A percentile compares a stretch with the other conserved stretches of the same genome.
These are phyloP conservation scores for Watsonalla binaria DNA, from an alignment of 2,888 invertebrate genomes.

Conservation along the genomic window DNA sequence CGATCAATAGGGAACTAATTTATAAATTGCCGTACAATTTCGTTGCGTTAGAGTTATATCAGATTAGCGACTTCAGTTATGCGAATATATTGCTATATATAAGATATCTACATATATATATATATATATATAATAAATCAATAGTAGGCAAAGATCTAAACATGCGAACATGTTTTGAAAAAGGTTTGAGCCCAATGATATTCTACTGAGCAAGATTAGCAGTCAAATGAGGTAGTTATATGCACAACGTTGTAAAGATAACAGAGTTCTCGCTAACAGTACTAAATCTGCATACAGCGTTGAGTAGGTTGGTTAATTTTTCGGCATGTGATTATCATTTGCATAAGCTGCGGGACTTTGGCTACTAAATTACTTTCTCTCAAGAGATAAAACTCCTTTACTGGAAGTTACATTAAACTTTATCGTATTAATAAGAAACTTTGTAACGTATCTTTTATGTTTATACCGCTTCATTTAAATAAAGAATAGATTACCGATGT, in stretches of 20 bases:
- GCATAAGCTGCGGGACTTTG: conserved; percentile 48
- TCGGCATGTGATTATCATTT: conserved; percentile 51
- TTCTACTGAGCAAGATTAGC: no score
- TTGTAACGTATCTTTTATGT: background rate
- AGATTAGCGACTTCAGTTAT: no score
- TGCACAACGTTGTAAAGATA: conserved; percentile 17
- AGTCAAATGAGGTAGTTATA: conserved; percentile 12
- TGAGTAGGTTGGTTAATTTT: conserved; percentile 46
- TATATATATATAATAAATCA: no score
- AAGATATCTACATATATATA: no score
- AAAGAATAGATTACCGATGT: background rate
- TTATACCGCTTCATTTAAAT: background rate
- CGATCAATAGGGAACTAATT: no score
- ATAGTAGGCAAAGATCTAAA: no score
- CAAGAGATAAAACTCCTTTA: conserved; percentile 10
- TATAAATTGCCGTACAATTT: no score
- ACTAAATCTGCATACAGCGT: conserved; percentile 10
- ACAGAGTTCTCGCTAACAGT: conserved; percentile 16
- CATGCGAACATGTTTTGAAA: no score
- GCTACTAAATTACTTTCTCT: conserved; percentile 39
- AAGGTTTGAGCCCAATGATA: no score
- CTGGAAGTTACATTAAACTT: conserved; percentile 15
- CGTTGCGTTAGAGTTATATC: no score
- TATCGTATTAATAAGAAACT: conserved; percentile 3
- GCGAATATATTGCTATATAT: no score